Percentiles rank a stretch among this genome's conserved stretches.
Conservation (phyloP, 2,113 vertebrate genomes). For the Cranoglanis bouderius region DNA sequence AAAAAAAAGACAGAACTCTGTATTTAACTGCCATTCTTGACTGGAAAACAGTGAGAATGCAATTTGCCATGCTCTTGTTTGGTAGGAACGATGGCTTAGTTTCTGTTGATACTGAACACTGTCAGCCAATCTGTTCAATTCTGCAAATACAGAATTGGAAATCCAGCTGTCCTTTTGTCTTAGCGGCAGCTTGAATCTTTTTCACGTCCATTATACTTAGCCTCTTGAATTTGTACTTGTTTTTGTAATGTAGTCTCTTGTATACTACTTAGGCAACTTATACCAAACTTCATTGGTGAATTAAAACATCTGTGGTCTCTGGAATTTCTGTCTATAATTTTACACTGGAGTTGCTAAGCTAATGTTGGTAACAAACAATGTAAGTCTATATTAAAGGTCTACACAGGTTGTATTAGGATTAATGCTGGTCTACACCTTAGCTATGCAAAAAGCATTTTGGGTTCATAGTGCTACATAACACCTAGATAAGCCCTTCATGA, state of each 20-base stretch:
- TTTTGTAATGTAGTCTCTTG: background rate
- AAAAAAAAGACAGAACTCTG: background rate
- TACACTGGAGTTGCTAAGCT: background rate
- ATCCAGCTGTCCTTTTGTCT: conserved; percentile 26
- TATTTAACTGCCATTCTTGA: conserved; percentile 5
- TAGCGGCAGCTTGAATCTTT: background rate
- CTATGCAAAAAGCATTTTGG: background rate
- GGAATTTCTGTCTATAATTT: background rate
- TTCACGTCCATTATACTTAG: background rate
- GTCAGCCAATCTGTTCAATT: conserved; percentile 14
- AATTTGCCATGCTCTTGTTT: conserved; percentile 14
- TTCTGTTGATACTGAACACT: background rate
- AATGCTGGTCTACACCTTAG: background rate
- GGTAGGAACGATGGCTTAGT: background rate
- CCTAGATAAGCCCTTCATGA: background rate
- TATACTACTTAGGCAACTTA: background rate
- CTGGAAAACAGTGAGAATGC: background rate
- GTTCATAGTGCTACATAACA: background rate
- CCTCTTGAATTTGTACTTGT: background rate
- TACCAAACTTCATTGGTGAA: background rate
- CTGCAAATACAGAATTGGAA: background rate
- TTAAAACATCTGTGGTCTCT: background rate
- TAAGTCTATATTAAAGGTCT: background rate
- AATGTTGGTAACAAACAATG: background rate
- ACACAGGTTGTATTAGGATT: background rate